Evolutionary conservation across 2,113 vertebrate genomes (phyloP).

Genomic region (Albula glossodonta): DNA sequence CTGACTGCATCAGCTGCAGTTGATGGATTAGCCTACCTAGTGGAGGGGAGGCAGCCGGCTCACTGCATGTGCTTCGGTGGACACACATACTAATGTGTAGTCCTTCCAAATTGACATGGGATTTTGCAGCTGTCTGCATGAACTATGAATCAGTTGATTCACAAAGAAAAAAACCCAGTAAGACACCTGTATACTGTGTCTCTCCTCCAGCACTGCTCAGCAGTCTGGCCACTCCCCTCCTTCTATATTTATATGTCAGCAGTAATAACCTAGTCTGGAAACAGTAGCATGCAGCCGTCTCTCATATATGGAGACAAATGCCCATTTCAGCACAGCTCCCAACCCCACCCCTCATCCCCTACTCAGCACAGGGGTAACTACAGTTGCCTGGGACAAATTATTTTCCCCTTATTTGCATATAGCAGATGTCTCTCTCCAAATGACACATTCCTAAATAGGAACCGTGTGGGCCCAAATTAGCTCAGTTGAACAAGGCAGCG

Average conservation of each 20-base stretch:
- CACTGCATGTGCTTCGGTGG: too few relatives aligned
- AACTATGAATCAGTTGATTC: too few relatives aligned
- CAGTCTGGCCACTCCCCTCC: background rate
- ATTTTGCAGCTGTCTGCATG: too few relatives aligned
- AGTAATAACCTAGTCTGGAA: slow-evolving; percentile 35
- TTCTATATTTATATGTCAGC: slow-evolving; percentile 36
- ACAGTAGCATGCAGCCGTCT: slow-evolving; percentile 31
- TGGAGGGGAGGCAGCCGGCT: too few relatives aligned
- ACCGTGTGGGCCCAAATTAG: background rate
- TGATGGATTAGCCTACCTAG: too few relatives aligned
- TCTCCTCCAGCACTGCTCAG: too few relatives aligned
- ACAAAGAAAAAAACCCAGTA: too few relatives aligned
- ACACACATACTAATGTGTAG: too few relatives aligned
- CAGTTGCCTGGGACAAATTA: background rate
- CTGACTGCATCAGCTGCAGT: too few relatives aligned
- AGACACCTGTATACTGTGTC: background rate
- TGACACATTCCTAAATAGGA: slow-evolving; percentile 6
- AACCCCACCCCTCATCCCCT: background rate
- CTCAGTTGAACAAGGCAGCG: background rate
- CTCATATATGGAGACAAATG: slow-evolving; percentile 48
- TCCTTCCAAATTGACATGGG: too few relatives aligned
- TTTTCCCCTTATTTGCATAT: slow-evolving; percentile 3
- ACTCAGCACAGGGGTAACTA: background rate
- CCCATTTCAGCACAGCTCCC: background rate
- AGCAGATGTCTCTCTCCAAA: slow-evolving; percentile 16